Conservation (phyloP, 2,797 vertebrate genomes). For the Ibycter americanus region DNA sequence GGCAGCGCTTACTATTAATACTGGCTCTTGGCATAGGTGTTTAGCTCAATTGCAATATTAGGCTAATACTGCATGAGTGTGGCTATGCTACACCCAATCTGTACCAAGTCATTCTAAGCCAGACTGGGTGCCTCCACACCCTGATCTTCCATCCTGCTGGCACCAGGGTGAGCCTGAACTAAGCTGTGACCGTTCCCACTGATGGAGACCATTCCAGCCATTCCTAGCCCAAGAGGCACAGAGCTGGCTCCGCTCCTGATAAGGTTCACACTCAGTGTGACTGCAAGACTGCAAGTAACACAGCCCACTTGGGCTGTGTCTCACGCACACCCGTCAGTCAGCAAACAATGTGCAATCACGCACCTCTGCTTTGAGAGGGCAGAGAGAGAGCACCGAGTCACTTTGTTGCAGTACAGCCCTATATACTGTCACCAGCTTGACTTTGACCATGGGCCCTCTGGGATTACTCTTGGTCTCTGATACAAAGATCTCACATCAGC, state of each 20-base stretch:
- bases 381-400: rapidly evolving
- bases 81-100: background rate
- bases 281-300: background rate
- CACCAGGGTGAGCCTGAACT: background rate
- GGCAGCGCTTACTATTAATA: background rate
- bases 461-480: background rate
- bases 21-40: background rate
- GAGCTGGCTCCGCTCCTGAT: background rate
- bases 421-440: background rate
- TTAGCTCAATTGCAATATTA: background rate
- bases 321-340: background rate
- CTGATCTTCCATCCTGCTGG: background rate
- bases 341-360: background rate
- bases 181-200: background rate
- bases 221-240: background rate
- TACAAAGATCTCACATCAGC: background rate
- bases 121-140: background rate
- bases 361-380: background rate
- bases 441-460: background rate
- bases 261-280: background rate
- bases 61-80: background rate
- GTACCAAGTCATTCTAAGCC: background rate
- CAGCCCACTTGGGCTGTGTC: background rate
- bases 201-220: background rate
- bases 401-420: background rate